phyloP scores from a whole-genome alignment of 2,888 invertebrate species.

The Unio delphinus region DNA sequence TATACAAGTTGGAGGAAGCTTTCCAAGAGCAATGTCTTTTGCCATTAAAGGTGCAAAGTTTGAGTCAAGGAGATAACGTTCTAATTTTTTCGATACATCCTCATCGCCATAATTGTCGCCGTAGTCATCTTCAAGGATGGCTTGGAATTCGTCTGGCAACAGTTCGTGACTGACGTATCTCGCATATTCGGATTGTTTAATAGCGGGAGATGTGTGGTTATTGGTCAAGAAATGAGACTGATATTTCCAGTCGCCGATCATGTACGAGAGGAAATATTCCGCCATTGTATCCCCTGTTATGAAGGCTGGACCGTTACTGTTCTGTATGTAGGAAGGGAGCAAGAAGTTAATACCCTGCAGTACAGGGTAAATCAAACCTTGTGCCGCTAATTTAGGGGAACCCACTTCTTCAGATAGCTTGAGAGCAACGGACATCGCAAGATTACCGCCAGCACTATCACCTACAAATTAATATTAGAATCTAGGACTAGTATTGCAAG shows the following conservation, averaged over 20 bases:
- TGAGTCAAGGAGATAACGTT: constrained; percentile 9
- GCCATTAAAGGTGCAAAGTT: constrained; percentile 17
- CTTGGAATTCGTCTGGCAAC: constrained; percentile 30
- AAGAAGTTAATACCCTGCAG: constrained; percentile 58
- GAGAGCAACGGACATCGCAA: constrained; percentile 46
- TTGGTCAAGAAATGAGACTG: constrained; percentile 9
- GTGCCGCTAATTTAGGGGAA: constrained; percentile 11
- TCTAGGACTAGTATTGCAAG: not conserved
- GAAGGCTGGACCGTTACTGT: not conserved
- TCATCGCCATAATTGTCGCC: too few relatives aligned
- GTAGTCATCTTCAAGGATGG: not conserved
- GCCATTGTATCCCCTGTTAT: constrained; percentile 14
- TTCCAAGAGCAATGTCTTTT: constrained; percentile 8
- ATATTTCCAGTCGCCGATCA: constrained; percentile 3
- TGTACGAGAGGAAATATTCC: constrained; percentile 20
- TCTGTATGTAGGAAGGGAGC: constrained; percentile 34
- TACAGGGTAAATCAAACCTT: constrained; percentile 16
- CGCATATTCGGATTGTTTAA: constrained; percentile 16
- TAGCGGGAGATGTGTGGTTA: constrained; percentile 16
- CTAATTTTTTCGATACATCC: not conserved
- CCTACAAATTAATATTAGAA: constrained; percentile 26
- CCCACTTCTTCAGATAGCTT: constrained; percentile 30
- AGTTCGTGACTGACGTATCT: constrained; percentile 13
- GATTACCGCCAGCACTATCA: constrained; percentile 54
- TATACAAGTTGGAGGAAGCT: constrained; percentile 12